Conservation (phyloP, 2,797 vertebrate species). For the Capromys pilorides region DNA sequence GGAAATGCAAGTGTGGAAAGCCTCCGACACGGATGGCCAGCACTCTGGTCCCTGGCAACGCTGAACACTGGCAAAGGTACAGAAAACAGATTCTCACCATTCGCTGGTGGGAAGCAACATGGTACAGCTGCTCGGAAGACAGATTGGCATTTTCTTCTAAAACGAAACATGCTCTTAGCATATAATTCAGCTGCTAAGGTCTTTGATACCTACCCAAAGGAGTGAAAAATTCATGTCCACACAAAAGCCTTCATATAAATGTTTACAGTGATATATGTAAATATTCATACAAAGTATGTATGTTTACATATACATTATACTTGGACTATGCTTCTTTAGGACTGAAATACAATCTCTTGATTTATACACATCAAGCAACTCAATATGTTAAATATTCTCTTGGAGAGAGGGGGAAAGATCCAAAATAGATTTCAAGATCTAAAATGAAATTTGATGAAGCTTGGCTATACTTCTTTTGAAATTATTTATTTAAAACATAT, state of each 20-base stretch:
- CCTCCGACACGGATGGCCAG: neutral
- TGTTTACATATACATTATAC: neutral
- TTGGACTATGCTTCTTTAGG: neutral
- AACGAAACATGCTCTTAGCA: neutral
- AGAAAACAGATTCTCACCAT: neutral
- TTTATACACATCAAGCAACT: neutral
- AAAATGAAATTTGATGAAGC: neutral
- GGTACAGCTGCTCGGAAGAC: neutral
- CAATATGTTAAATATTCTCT: conserved; percentile 28
- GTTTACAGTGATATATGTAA: neutral
- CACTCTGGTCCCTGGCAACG: neutral
- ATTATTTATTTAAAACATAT: conserved; percentile 14
- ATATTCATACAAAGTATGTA: neutral
- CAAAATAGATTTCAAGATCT: conserved; percentile 26
- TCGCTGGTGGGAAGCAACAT: neutral
- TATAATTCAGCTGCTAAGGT: neutral
- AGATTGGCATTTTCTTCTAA: neutral
- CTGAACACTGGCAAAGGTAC: neutral
- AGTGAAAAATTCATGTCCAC: neutral
- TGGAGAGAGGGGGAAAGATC: neutral
- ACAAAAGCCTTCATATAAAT: neutral
- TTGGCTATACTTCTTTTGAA: neutral
- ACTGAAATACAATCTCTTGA: neutral
- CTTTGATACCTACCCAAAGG: neutral
- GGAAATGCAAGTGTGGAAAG: neutral